Conservation (phyloP, 2,113 vertebrate genomes). For the Eulacestoma nigropectus region DNA sequence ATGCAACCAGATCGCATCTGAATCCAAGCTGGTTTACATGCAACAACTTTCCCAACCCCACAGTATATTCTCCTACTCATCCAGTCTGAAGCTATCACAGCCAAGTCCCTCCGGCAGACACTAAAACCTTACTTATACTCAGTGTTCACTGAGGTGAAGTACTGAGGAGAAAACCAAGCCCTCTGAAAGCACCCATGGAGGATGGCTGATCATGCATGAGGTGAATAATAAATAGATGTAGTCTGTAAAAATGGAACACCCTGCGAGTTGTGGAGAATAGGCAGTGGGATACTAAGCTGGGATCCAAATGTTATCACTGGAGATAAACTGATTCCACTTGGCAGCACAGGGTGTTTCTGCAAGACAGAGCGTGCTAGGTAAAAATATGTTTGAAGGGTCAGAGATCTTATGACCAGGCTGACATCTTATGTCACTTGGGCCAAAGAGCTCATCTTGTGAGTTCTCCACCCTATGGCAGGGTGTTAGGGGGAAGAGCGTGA, state of each 20-base stretch:
- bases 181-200: background rate
- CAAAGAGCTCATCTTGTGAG: background rate
- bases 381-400: background rate
- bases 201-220: background rate
- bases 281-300: background rate
- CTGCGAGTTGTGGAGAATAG: background rate
- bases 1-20: background rate
- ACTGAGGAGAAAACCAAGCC: background rate
- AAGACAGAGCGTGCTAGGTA: background rate
- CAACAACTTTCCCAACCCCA: background rate
- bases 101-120: background rate
- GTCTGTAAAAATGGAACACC: background rate
- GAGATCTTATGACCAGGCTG: background rate
- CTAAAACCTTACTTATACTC: background rate
- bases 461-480: background rate
- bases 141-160: background rate
- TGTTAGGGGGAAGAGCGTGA: background rate
- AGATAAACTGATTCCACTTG: background rate
- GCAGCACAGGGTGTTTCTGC: background rate
- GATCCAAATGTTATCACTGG: background rate
- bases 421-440: background rate
- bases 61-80: background rate
- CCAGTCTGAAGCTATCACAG: background rate
- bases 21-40: background rate
- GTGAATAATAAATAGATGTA: background rate